phyloP scores from a whole-genome alignment of 2,888 invertebrate species.

The Encarsia formosa region DNA sequence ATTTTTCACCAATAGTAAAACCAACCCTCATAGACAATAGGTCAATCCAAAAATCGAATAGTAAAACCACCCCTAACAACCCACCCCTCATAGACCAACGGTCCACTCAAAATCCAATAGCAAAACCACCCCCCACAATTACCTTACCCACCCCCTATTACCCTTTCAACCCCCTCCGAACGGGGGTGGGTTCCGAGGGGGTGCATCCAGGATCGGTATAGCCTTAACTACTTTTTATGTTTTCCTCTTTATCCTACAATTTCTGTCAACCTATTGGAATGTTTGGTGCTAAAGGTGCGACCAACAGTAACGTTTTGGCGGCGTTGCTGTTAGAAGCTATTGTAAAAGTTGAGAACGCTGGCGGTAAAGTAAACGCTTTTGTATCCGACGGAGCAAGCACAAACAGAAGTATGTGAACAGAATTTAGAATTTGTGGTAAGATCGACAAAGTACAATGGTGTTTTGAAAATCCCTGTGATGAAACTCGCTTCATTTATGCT shows the following conservation, averaged over 20 bases:
- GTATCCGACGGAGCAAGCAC: neutral
- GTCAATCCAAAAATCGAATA: too few relatives aligned
- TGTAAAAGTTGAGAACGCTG: constrained; percentile 1
- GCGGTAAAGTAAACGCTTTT: neutral
- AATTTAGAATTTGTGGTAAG: neutral
- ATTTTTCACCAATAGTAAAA: too few relatives aligned
- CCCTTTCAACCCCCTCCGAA: too few relatives aligned
- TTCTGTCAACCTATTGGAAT: constrained; percentile 25
- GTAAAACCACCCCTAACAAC: too few relatives aligned
- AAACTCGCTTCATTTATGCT: neutral
- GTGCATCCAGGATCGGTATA: too few relatives aligned
- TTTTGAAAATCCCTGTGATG: neutral
- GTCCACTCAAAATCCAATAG: too few relatives aligned
- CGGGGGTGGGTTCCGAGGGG: too few relatives aligned
- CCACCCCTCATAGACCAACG: too few relatives aligned
- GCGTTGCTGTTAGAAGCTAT: constrained; percentile 8
- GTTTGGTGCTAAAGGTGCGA: constrained; percentile 16
- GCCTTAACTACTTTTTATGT: too few relatives aligned
- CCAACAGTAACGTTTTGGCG: constrained; percentile 3
- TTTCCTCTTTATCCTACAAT: constrained; percentile 10
- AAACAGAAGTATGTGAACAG: neutral
- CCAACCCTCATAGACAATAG: too few relatives aligned
- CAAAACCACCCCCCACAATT: too few relatives aligned
- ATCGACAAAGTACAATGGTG: neutral
- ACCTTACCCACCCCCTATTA: too few relatives aligned